Evolutionary conservation across 1,140 invertebrate genomes (phyloP), one percentile per base, ranked within the genome.

Genomic region (Teleogryllus occipitalis): DNA sequence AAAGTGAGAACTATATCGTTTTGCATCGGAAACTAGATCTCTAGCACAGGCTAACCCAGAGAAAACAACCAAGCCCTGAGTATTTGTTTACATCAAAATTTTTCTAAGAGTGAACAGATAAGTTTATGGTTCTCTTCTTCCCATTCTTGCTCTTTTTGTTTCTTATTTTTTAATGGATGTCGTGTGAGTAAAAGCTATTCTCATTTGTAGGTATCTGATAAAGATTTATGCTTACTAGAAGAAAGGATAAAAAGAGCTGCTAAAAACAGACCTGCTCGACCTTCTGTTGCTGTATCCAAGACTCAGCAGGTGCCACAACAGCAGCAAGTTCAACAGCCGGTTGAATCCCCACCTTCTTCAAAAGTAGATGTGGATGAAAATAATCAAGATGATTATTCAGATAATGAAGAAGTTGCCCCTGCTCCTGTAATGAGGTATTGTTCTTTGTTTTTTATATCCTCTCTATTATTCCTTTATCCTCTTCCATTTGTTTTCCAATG

Each of bases 221-320:
- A 99, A 88, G 97, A 99, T 85, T 90, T 95, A 83, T 95, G 95
- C 6, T 88, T 98, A 80, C 87, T 99, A 46, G 97, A 99, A 84
- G 97, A 99, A 86, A 89, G 98, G 74, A 98, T 99, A 76, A 98
- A 98, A 84, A 89, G 96, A 65, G 92, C 94, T 10, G 90, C 92
- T 22, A 95, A 95, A 84, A 93, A 88, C 85, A 84, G 88, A 22
- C 87, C 88, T 18, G 15, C 79, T 7, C 72, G 77, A 21, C 72
- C 80, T 14, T 47, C 80, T 27, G 39, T 48, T 7, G 73, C 15
- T 1, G 15, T 48, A 1, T 48, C 46, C 10, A 47, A 49, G 47
- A 74, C 47, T 10, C 72, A 47, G 10, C 78, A 12, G 14, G 80
- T 82, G 27, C 74, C 12, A 75, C 74, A 75, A n/a, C 14, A 15